Conservation (phyloP, 1,140 invertebrate species). For the Cotesia chilonis region DNA sequence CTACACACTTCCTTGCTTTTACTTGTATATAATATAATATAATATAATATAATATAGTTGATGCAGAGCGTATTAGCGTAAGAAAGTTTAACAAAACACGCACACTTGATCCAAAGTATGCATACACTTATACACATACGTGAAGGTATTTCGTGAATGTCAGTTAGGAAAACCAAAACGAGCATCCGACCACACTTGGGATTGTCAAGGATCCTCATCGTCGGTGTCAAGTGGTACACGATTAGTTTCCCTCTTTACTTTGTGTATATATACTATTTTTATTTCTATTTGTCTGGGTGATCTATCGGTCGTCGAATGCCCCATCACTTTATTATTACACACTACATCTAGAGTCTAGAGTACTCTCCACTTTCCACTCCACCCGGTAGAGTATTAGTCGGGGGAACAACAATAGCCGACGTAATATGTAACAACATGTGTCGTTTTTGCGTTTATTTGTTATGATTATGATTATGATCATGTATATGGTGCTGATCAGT, state of each 20-base stretch:
- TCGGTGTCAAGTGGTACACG: slow-evolving; percentile 60
- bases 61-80: too few relatives aligned
- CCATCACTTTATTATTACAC: neutral
- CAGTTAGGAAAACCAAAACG: slow-evolving; percentile 41
- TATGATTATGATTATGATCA: slow-evolving; percentile 20
- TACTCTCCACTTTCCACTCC: neutral
- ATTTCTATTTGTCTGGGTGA: slow-evolving; percentile 11
- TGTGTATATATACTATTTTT: slow-evolving; percentile 25
- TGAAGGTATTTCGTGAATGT: slow-evolving; percentile 4
- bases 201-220: slow-evolving; percentile 25
- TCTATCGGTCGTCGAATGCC: neutral
- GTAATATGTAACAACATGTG: slow-evolving; percentile 64
- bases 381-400: neutral
- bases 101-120: neutral
- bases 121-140: neutral
- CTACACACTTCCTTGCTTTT: too few relatives aligned
- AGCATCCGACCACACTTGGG: slow-evolving; percentile 40
- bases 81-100: slow-evolving; percentile 1
- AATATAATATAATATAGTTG: too few relatives aligned
- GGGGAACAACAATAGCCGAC: slow-evolving; percentile 39
- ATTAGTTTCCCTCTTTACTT: slow-evolving; percentile 51
- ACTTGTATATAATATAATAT: too few relatives aligned
- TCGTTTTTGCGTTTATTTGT: slow-evolving; percentile 51
- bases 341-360: neutral
- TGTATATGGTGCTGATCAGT: neutral